phyloP scores from a whole-genome alignment of 2,888 invertebrate species.

The Chrysotoxum bicinctum region DNA sequence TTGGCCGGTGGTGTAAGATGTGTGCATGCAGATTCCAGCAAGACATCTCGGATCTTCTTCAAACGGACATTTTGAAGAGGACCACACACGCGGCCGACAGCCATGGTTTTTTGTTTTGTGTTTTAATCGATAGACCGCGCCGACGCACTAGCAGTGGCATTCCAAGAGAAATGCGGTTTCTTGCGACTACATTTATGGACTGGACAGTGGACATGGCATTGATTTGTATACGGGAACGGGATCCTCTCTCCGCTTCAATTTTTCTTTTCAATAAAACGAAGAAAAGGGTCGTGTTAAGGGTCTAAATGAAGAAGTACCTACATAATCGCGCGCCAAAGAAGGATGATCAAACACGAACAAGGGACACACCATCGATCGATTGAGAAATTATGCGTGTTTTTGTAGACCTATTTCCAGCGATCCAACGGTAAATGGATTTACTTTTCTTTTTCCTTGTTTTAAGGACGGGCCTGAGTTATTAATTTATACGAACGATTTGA shows the following conservation, averaged over 20 bases:
- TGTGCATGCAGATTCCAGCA: slow-evolving; percentile 50
- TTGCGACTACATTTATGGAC: slow-evolving; percentile 27
- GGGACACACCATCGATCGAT: slow-evolving; percentile 25
- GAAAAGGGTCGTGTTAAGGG: slow-evolving; percentile 60
- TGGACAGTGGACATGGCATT: slow-evolving; percentile 47
- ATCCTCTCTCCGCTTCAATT: slow-evolving; percentile 6
- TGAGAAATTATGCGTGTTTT: slow-evolving; percentile 59
- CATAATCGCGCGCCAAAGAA: slow-evolving; percentile 34
- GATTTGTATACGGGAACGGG: slow-evolving; percentile 39
- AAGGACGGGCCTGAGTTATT: slow-evolving; percentile 48
- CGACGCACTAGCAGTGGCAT: slow-evolving; percentile 52
- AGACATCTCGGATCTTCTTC: slow-evolving; percentile 58
- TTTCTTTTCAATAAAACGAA: slow-evolving; percentile 29
- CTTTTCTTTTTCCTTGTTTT: slow-evolving; percentile 40
- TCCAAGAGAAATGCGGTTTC: slow-evolving; percentile 54
- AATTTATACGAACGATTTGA: slow-evolving; percentile 53
- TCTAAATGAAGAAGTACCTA: slow-evolving; percentile 58
- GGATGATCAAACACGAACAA: slow-evolving; percentile 40
- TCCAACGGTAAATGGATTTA: slow-evolving; percentile 57
- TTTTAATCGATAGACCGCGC: slow-evolving; percentile 58
- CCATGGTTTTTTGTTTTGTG: slow-evolving; percentile 1
- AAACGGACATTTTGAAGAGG: slow-evolving; percentile 65
- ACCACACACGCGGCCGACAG: slow-evolving; percentile 54
- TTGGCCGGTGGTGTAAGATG: slow-evolving; percentile 33
- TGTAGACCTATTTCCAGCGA: slow-evolving; percentile 48